Evolutionary conservation across 2,113 vertebrate species (phyloP).

Genomic region (Centropus bengalensis): DNA sequence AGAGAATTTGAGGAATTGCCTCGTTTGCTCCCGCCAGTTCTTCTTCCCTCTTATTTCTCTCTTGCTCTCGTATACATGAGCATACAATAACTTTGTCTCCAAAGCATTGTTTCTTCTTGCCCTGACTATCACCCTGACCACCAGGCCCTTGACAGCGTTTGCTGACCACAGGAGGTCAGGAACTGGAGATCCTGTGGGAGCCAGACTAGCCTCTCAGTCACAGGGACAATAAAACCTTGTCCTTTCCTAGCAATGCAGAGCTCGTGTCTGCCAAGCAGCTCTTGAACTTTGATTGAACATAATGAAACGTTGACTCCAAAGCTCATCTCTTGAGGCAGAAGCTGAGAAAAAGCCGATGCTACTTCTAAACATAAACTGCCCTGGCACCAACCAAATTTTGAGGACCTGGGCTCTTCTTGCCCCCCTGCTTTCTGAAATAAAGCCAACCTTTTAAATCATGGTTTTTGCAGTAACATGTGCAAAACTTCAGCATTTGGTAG

Average conservation of each 20-base stretch:
- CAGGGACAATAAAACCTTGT: background rate
- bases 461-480: too few relatives aligned
- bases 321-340: background rate
- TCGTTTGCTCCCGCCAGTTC: background rate
- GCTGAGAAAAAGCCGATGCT: background rate
- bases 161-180: background rate
- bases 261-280: background rate
- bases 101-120: background rate
- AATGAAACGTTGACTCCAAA: background rate
- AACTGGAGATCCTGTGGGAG: background rate
- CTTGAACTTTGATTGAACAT: background rate
- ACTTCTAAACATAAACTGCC: background rate
- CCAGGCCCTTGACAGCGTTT: background rate
- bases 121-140: background rate
- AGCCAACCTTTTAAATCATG: too few relatives aligned
- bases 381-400: background rate
- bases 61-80: background rate
- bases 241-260: background rate
- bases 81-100: background rate
- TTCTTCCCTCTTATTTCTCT: background rate
- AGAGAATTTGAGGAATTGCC: background rate
- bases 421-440: background rate
- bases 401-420: background rate
- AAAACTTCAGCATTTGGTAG: background rate
- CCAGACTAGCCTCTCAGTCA: background rate